Conservation (phyloP, 2,797 vertebrate species). For the Kryptolebias ocellatus region DNA sequence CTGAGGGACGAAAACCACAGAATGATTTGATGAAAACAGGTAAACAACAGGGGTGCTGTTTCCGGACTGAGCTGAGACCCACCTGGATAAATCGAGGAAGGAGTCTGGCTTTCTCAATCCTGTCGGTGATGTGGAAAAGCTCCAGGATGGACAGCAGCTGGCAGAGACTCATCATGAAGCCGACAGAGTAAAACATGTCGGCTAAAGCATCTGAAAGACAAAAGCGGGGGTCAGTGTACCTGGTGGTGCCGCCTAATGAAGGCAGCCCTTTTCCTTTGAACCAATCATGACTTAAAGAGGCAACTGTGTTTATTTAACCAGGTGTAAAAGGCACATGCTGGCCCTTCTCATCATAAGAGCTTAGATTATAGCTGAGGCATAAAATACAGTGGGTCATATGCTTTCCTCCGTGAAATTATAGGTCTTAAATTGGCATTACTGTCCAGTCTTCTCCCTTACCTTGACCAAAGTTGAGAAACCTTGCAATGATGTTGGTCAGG, state of each 20-base stretch:
- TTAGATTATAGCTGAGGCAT: too few species aligned
- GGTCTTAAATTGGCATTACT: too few species aligned
- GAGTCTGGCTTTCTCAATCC: conserved; percentile 85
- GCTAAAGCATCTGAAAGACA: conserved; percentile 85
- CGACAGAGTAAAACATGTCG: conserved; percentile 93
- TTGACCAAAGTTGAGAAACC: conserved; percentile 91
- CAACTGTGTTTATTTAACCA: too few species aligned
- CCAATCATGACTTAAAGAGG: too few species aligned
- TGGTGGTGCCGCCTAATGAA: too few species aligned
- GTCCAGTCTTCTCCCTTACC: conserved; percentile 72
- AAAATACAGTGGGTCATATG: too few species aligned
- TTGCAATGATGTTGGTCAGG: conserved; percentile 90
- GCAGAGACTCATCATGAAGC: conserved; percentile 90
- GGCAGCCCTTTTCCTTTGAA: too few species aligned
- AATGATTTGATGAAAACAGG: not conserved
- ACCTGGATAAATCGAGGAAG: conserved; percentile 90
- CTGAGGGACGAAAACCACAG: conserved; percentile 65
- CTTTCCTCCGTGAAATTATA: too few species aligned
- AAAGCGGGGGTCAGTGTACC: not conserved
- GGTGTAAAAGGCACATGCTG: too few species aligned
- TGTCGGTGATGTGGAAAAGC: conserved; percentile 88
- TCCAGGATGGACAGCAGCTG: conserved; percentile 90
- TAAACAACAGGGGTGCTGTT: not conserved
- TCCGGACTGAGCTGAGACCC: conserved; percentile 24
- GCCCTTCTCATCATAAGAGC: too few species aligned